Percentiles rank a stretch among this genome's conserved stretches.
phyloP scores from a whole-genome alignment of 2,113 vertebrate species.

The Hydrolagus affinis region DNA sequence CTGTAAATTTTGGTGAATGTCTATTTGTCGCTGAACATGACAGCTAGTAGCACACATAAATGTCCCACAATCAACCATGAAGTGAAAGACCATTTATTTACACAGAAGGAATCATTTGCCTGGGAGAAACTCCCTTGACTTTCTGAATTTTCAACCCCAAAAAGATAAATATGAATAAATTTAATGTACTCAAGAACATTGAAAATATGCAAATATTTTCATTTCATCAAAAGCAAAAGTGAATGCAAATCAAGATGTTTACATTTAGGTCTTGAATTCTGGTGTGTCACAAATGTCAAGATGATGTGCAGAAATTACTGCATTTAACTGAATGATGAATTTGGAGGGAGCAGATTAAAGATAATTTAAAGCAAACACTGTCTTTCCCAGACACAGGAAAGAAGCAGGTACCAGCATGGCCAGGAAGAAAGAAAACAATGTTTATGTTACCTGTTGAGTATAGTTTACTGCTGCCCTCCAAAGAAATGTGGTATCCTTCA shows the following conservation, averaged over 20 bases:
- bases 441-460: slow-evolving; percentile 14
- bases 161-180: background rate
- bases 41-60: no score
- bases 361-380: background rate
- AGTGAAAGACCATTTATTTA: no score
- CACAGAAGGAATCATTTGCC: background rate
- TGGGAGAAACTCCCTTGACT: no score
- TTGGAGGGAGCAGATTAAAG: background rate
- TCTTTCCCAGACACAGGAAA: background rate
- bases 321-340: background rate
- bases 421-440: background rate
- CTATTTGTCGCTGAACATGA: no score
- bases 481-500: slow-evolving; percentile 13
- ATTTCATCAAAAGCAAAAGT: background rate
- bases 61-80: no score
- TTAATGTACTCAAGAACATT: background rate
- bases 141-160: background rate
- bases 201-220: background rate
- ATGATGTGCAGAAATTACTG: background rate
- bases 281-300: no score
- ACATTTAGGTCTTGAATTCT: no score
- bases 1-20: no score
- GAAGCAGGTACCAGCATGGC: slow-evolving; percentile 17
- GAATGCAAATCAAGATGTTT: background rate
- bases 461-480: background rate